Conservation (phyloP, 2,113 vertebrate genomes). For the Mus musculus region DNA sequence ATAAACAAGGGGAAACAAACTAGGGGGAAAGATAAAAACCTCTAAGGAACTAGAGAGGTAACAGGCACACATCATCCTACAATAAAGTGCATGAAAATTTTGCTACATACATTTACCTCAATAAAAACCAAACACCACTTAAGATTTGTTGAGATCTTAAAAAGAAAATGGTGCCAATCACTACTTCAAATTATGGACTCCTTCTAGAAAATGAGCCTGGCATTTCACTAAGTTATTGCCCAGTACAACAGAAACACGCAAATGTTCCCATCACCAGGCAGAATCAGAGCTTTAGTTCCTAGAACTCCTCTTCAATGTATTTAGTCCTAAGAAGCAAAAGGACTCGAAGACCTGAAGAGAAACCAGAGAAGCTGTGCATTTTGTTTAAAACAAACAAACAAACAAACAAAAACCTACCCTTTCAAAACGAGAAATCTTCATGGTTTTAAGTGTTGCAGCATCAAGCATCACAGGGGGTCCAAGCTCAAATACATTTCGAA, state of each 20-base stretch:
- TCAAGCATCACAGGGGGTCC: conserved; percentile 96
- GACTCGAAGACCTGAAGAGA: neutral
- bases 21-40: neutral
- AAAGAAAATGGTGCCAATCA: neutral
- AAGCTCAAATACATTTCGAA: conserved; percentile 97
- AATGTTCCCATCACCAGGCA: neutral
- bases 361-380: neutral
- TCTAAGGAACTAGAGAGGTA: neutral
- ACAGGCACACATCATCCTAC: neutral
- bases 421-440: conserved; percentile 97
- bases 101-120: neutral
- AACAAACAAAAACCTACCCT: conserved; percentile 88
- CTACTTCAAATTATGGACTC: neutral
- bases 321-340: neutral
- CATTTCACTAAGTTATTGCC: neutral
- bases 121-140: neutral
- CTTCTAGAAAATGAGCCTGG: neutral
- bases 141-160: neutral
- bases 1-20: neutral
- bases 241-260: neutral
- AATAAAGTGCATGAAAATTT: neutral
- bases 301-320: neutral
- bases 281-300: neutral
- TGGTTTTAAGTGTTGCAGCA: conserved; percentile 94
- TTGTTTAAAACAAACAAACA: neutral